A percentile compares a stretch with the other conserved stretches of the same genome.
Evolutionary conservation across 1,140 invertebrate species (phyloP).

Genomic region (Halictus rubicundus): DNA sequence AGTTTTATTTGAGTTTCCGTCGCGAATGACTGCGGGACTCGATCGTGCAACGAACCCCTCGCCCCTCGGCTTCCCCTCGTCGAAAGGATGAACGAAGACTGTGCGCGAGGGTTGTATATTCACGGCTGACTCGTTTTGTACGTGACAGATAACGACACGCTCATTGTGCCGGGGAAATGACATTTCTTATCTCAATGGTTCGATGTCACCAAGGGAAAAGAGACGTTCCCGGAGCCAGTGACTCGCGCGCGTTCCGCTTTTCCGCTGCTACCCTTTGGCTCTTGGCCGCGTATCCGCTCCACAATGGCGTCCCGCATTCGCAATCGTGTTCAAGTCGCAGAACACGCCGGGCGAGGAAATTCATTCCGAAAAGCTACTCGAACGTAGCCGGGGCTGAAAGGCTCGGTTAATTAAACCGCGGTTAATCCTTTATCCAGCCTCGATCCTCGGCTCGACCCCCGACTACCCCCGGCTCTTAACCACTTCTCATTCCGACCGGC

Average conservation of each 20-base stretch:
- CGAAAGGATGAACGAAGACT: constrained; percentile 11
- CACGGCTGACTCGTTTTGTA: constrained; percentile 44
- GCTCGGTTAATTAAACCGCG: constrained; percentile 57
- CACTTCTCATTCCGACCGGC: not conserved
- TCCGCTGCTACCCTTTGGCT: not conserved
- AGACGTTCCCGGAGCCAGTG: constrained; percentile 1
- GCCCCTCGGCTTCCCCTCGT: not conserved
- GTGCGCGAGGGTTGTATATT: constrained; percentile 12
- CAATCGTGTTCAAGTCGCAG: not conserved
- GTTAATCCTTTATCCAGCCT: constrained; percentile 56
- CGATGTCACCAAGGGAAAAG: constrained; percentile 30
- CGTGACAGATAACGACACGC: constrained; percentile 53
- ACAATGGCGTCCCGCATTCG: not conserved
- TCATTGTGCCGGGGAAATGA: constrained; percentile 59
- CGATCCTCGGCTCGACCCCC: not conserved
- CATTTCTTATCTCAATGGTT: constrained; percentile 62
- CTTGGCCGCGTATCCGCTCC: not conserved
- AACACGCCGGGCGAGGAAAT: constrained; percentile 37
- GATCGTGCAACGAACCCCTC: constrained; percentile 8
- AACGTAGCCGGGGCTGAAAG: constrained; percentile 46
- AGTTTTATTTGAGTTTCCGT: constrained; percentile 17
- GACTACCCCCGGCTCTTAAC: no score
- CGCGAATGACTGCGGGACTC: not conserved
- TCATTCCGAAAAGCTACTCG: constrained; percentile 48
- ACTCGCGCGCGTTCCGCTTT: not conserved